phyloP scores from a whole-genome alignment of 2,888 invertebrate genomes.

The Osedax frankpressi region DNA sequence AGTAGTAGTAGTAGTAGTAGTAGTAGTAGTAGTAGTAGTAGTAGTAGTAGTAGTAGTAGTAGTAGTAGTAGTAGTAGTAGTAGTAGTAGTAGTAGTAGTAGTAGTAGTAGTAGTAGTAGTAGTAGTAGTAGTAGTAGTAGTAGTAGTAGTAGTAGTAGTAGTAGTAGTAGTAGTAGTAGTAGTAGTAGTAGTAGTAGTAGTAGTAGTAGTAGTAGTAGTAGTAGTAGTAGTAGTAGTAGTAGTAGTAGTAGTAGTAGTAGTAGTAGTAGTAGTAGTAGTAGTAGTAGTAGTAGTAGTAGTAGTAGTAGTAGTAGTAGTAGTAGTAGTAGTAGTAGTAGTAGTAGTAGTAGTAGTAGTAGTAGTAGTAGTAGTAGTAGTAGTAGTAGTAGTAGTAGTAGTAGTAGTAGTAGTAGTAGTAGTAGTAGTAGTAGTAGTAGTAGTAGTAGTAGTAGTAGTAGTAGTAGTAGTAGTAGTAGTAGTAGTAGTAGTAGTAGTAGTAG shows the following conservation, averaged over 20 bases:
- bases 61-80: background rate
- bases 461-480: background rate
- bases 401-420: background rate
- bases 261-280: background rate
- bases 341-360: background rate
- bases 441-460: background rate
- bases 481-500: background rate
- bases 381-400: background rate
- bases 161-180: background rate
- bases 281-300: too few relatives aligned
- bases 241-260: background rate
- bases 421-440: background rate
- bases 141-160: background rate
- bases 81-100: background rate
- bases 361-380: background rate
- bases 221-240: background rate
- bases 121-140: background rate
- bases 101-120: background rate
- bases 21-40: background rate
- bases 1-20: background rate
- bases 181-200: background rate
- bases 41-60: background rate
- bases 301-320: background rate
- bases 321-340: background rate
- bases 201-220: background rate